Base-by-base conservation (phyloP, 2,888 invertebrate species). In the Peribatodes rhomboidaria region DNA sequence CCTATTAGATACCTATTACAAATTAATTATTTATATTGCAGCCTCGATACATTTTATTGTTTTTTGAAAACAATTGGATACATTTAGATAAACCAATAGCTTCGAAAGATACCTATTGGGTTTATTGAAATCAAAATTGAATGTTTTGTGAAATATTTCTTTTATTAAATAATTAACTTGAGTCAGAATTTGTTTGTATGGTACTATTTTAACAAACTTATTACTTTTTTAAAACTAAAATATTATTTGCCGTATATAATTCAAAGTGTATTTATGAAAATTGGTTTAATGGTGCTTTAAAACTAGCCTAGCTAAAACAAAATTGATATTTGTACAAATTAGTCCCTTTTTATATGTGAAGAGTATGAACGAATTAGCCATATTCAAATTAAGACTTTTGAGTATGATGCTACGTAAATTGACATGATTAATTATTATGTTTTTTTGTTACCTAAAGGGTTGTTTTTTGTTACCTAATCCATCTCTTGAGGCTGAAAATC, bases 51-150 rank as follows among this genome's bases (percentile, higher is more conserved):
- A 27, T 22, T 52, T 59, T 58, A 58, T 59, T 59, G 59, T 59
- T 59, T 52, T 58, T 14, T 27, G 39, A 57, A 49, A 58, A 31
- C 49, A 58, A 57, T 20, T 57, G n/a, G 14, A 14, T 41, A 16
- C 16, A 42, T 42, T 42, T 27, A 27, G 6, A 27, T 4, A 27
- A 27, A 27, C 2, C 6, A 27, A 27, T 27, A 27, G n/a, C n/a
- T n/a, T n/a, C n/a, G n/a, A n/a, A n/a, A n/a, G n/a, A n/a, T n/a
- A n/a, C n/a, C n/a, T n/a, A n/a, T n/a, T n/a, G n/a, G 27, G 27
- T 27, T 6, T 27, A 27, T 27, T 27, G 27, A 27, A 27, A 27
- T 4, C 6, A 2, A 27, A 27, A 4, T 4, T 6, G 6, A 16
- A n/a, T n/a, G n/a, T 16, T 16, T 42, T 42, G 14, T 49, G 4